These are phyloP conservation scores for Sitodiplosis mosellana DNA, from an alignment of 1,140 invertebrate genomes.

Conservation along the genomic window DNA sequence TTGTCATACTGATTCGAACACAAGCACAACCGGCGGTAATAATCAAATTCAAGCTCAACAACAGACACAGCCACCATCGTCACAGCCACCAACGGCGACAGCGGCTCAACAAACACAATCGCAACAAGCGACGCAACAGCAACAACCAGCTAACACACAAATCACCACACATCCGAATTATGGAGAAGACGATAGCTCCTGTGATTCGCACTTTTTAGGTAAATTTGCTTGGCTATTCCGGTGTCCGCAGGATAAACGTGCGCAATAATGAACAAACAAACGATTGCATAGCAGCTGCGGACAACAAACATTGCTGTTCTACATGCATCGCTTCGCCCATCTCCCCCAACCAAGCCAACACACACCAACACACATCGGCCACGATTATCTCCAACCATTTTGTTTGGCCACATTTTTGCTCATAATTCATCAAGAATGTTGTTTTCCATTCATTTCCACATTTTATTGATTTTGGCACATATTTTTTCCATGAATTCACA, in stretches of 20 bases:
- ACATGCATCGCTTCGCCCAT: neutral
- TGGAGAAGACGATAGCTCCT: constrained; percentile 6
- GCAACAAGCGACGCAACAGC: neutral
- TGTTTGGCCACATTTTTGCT: no score
- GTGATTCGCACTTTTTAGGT: constrained; percentile 3
- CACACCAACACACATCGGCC: no score
- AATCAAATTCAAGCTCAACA: constrained; percentile 3
- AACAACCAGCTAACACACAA: neutral
- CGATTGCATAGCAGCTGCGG: neutral
- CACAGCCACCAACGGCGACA: neutral
- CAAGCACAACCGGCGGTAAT: constrained; percentile 6
- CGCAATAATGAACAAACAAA: neutral
- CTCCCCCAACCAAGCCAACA: no score
- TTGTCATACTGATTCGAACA: constrained; percentile 6
- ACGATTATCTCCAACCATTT: no score
- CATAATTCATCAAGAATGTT: no score
- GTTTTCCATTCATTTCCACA: no score
- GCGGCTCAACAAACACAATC: neutral
- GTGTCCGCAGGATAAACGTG: neutral
- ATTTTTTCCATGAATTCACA: no score
- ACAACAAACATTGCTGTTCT: neutral
- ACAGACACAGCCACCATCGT: neutral
- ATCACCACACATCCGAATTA: constrained; percentile 3
- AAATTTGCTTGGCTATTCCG: neutral
- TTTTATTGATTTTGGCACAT: no score